Evolutionary conservation across 2,888 invertebrate genomes (phyloP).

Genomic region (Sericinus montela): DNA sequence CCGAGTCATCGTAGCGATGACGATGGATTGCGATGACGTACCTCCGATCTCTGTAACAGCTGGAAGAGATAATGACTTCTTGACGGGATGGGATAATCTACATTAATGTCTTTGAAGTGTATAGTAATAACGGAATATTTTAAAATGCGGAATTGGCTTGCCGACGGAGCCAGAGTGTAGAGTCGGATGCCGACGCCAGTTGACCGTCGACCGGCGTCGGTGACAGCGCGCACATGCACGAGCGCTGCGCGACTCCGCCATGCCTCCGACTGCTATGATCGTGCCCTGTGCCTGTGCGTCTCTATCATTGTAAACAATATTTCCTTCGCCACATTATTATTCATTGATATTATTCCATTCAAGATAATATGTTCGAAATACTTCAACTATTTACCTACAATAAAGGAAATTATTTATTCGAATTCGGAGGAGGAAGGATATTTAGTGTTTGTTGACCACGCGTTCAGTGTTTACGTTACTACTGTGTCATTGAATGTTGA

Average conservation of each 20-base stretch:
- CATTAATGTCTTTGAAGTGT: conserved; percentile 42
- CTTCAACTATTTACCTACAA: not conserved
- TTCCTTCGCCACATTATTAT: conserved; percentile 10
- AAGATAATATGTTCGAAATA: not conserved
- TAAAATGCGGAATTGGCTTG: conserved; percentile 73
- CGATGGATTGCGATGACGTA: conserved; percentile 18
- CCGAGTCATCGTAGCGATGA: conserved; percentile 16
- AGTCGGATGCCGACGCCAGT: conserved; percentile 55
- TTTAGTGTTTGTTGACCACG: conserved; percentile 55
- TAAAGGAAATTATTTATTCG: not conserved
- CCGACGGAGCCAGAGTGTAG: conserved; percentile 42
- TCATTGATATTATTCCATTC: not conserved
- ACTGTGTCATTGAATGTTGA: conserved; percentile 64
- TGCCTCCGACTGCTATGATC: conserved; percentile 76
- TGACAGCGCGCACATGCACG: conserved; percentile 58
- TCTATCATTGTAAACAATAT: conserved; percentile 35
- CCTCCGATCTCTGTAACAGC: conserved; percentile 21
- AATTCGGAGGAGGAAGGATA: conserved; percentile 8
- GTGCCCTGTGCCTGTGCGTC: conserved; percentile 77
- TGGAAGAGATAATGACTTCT: conserved; percentile 25
- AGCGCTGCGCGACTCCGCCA: conserved; percentile 51
- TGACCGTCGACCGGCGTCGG: conserved; percentile 68
- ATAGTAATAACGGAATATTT: conserved; percentile 69
- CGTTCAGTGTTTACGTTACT: conserved; percentile 65
- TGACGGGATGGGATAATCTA: conserved; percentile 32